A percentile compares a stretch with the other conserved stretches of the same genome.
These are phyloP conservation scores for Laodelphax striatellus DNA, from an alignment of 1,140 invertebrate species.

Conservation along the genomic window DNA sequence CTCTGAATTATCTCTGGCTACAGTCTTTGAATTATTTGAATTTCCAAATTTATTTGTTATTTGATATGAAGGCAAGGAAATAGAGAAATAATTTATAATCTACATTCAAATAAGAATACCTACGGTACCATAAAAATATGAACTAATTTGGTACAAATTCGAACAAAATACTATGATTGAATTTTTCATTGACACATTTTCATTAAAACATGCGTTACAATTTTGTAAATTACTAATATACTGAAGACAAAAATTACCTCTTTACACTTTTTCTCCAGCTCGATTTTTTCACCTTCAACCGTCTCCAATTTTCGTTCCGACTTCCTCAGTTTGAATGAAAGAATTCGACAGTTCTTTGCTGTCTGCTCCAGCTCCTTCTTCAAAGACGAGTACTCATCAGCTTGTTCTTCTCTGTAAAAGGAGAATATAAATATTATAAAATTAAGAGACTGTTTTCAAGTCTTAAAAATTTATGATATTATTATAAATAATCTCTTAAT, in stretches of 20 bases:
- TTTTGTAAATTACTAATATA: too few species aligned
- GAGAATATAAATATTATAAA: constrained; percentile 32
- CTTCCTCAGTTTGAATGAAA: constrained; percentile 97
- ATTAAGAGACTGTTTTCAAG: too few species aligned
- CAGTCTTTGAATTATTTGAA: too few species aligned
- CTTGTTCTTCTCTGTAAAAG: constrained; percentile 80
- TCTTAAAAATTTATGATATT: too few species aligned
- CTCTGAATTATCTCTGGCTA: too few species aligned
- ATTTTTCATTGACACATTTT: too few species aligned
- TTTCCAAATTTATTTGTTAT: not conserved
- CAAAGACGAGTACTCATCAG: constrained; percentile 89
- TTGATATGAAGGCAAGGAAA: not conserved
- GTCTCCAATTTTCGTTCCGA: constrained; percentile 83
- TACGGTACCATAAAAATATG: not conserved
- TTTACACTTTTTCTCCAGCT: constrained; percentile 53
- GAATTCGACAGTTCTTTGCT: constrained; percentile 96
- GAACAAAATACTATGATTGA: too few species aligned
- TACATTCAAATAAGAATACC: not conserved
- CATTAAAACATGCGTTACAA: too few species aligned
- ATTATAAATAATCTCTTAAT: not conserved
- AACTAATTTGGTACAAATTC: too few species aligned
- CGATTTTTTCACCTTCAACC: constrained; percentile 71
- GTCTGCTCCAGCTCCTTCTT: constrained; percentile 88
- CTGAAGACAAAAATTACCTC: constrained; percentile 35
- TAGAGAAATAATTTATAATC: not conserved